phyloP scores from a whole-genome alignment of 2,797 vertebrate genomes.

The Onychomys arenicola region DNA sequence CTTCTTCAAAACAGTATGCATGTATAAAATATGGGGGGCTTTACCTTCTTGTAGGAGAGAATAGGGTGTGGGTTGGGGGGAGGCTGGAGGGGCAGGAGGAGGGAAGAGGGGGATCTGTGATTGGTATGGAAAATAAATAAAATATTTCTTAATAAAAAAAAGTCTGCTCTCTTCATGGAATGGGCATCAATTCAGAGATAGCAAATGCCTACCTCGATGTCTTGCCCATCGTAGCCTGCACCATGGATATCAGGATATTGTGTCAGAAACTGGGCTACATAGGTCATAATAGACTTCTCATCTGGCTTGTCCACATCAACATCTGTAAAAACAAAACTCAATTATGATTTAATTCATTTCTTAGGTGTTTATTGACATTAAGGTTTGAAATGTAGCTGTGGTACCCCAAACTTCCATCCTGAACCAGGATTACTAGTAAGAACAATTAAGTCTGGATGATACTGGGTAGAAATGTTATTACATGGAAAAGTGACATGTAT shows the following conservation, averaged over 20 bases:
- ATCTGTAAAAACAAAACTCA: conserved; percentile 88
- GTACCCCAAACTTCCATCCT: neutral
- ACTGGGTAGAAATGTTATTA: neutral
- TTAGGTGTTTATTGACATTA: neutral
- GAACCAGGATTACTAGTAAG: neutral
- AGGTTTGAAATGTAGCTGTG: neutral
- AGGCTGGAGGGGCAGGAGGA: no score
- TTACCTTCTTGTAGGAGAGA: no score
- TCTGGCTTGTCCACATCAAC: conserved; percentile 99
- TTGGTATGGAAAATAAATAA: no score
- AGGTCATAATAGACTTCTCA: conserved; percentile 99
- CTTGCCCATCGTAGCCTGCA: conserved; percentile 86
- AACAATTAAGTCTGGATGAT: neutral
- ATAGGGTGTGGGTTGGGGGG: no score
- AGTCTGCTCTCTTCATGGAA: neutral
- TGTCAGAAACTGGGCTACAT: conserved; percentile 97
- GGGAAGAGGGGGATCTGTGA: no score
- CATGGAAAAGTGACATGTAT: neutral
- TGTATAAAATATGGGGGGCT: neutral
- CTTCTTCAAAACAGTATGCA: conserved; percentile 26
- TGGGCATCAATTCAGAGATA: neutral
- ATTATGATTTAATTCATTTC: neutral
- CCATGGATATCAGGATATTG: conserved; percentile 92
- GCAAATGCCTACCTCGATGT: conserved; percentile 90
- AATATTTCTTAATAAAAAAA: no score